phyloP scores from a whole-genome alignment of 2,797 vertebrate species.

The Dermochelys coriacea region DNA sequence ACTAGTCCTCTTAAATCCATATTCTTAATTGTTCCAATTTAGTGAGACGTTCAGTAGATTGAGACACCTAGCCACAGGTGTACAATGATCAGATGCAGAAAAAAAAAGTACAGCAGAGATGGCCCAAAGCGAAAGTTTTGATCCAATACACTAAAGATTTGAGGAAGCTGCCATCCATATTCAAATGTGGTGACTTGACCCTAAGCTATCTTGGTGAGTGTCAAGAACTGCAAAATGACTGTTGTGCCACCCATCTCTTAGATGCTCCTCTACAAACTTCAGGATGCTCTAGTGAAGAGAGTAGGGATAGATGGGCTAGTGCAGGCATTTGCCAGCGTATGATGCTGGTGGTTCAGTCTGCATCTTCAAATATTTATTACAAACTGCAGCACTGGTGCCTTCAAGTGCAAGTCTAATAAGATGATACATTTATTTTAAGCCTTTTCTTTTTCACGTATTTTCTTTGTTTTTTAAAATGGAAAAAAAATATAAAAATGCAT shows the following conservation, averaged over 20 bases:
- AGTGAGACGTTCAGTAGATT: not conserved
- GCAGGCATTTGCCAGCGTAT: not conserved
- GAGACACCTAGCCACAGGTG: not conserved
- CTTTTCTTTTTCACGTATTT: no score
- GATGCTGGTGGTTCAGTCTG: not conserved
- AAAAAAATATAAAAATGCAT: not conserved
- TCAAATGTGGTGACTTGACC: not conserved
- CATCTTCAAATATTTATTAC: not conserved
- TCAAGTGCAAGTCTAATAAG: not conserved
- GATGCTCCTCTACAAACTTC: not conserved
- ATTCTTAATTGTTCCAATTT: not conserved
- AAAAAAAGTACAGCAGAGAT: not conserved
- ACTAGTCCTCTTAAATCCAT: not conserved
- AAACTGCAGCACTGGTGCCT: not conserved
- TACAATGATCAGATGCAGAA: not conserved
- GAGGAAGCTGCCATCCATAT: not conserved
- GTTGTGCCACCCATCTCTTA: not conserved
- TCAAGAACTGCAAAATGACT: not conserved
- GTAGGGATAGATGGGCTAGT: not conserved
- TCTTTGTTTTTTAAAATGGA: not conserved
- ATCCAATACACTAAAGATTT: accelerated
- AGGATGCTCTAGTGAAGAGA: not conserved
- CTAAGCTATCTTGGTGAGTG: not conserved
- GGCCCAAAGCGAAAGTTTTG: not conserved
- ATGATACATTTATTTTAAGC: no score